These are phyloP conservation scores for Nixonia krombeini DNA, from an alignment of 1,140 invertebrate species.

Conservation along the genomic window DNA sequence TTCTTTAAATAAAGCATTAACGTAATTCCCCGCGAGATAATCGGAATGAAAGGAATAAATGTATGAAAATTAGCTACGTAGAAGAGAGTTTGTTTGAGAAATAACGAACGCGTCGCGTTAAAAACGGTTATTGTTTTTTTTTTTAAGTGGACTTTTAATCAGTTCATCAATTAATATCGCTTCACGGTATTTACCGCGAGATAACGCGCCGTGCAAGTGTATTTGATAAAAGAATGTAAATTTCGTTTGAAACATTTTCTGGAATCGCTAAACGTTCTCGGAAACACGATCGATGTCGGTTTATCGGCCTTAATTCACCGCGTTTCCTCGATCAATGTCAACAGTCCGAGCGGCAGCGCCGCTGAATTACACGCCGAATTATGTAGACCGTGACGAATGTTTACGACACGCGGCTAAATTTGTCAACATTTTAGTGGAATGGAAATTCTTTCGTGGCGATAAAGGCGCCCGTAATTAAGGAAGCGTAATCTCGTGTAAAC, in stretches of 20 bases:
- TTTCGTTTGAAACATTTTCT: slow-evolving; percentile 29
- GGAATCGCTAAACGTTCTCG: slow-evolving; percentile 35
- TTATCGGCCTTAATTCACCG: slow-evolving; percentile 43
- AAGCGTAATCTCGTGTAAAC: too few species aligned
- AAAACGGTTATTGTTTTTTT: too few species aligned
- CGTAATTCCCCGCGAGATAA: too few species aligned
- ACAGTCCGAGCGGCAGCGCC: slow-evolving; percentile 7
- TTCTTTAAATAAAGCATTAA: too few species aligned
- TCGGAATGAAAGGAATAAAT: too few species aligned
- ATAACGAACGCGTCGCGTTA: too few species aligned
- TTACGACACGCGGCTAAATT: too few species aligned
- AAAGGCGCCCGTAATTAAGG: too few species aligned
- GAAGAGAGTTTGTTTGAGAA: too few species aligned
- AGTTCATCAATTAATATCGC: not conserved
- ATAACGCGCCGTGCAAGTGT: slow-evolving; percentile 22
- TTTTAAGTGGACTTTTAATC: too few species aligned
- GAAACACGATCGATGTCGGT: slow-evolving; percentile 41
- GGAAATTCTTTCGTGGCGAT: too few species aligned
- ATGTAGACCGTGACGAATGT: not conserved
- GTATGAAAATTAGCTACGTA: too few species aligned
- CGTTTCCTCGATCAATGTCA: slow-evolving; percentile 38
- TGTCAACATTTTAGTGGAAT: not conserved
- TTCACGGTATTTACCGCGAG: slow-evolving; percentile 8
- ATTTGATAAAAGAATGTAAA: slow-evolving; percentile 37
- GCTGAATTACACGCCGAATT: slow-evolving; percentile 15